Percentiles rank a stretch among this genome's conserved stretches.
Evolutionary conservation across 2,888 invertebrate species (phyloP).

Genomic region (Tenthredo notha): DNA sequence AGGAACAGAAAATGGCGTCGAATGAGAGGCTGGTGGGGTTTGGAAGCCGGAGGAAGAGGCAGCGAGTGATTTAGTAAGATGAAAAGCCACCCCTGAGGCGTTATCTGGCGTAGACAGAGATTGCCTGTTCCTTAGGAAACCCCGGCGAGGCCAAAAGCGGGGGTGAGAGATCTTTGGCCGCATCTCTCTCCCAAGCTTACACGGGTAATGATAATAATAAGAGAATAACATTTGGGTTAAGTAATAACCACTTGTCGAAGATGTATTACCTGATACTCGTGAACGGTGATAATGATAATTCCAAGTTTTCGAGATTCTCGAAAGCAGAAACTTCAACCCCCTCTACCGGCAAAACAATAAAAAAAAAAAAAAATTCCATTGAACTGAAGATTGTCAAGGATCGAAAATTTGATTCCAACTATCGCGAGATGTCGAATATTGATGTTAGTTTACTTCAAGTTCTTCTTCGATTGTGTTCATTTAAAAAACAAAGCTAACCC

Average conservation of each 20-base stretch:
- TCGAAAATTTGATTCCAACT: background rate
- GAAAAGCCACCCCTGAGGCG: conserved; percentile 70
- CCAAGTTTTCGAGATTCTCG: background rate
- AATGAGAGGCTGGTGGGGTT: conserved; percentile 53
- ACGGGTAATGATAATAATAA: conserved; percentile 52
- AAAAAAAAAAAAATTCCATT: too few species aligned
- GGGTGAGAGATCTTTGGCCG: conserved; percentile 68
- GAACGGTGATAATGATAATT: background rate
- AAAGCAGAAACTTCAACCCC: background rate
- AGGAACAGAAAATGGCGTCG: conserved; percentile 47
- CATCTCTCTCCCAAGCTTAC: conserved; percentile 56
- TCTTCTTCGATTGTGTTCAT: background rate
- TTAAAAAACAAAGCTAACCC: background rate
- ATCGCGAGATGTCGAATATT: background rate
- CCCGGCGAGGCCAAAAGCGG: conserved; percentile 61
- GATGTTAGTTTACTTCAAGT: background rate
- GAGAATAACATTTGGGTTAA: conserved; percentile 46
- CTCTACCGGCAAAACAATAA: background rate
- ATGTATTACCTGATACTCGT: conserved; percentile 20
- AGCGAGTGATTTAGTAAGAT: conserved; percentile 72
- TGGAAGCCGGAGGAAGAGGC: conserved; percentile 56
- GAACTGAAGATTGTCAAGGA: conserved; percentile 8
- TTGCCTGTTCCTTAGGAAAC: conserved; percentile 71
- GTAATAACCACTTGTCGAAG: conserved; percentile 29
- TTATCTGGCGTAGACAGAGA: conserved; percentile 74